Conservation (phyloP, 1,140 invertebrate genomes). For the Leptinotarsa texana region DNA sequence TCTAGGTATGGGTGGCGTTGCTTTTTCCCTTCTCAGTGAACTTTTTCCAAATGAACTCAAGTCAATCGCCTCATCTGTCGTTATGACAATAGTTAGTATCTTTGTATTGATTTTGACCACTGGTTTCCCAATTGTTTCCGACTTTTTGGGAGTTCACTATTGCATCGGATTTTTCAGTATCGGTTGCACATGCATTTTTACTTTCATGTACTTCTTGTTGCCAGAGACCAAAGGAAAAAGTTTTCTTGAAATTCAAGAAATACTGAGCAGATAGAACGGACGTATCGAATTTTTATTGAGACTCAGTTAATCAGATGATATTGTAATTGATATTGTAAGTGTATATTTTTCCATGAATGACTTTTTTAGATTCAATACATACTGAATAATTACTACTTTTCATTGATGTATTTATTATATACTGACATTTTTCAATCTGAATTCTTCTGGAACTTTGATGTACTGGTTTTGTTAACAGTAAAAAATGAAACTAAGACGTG, state of each 20-base stretch:
- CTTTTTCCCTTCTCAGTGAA: neutral
- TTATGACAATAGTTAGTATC: neutral
- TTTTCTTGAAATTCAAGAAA: constrained; percentile 1
- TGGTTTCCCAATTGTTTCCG: neutral
- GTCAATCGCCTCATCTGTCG: neutral
- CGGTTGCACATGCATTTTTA: neutral
- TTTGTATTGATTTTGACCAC: neutral
- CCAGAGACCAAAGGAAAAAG: constrained; percentile 15
- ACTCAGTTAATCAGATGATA: no score
- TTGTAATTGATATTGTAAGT: no score
- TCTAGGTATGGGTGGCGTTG: constrained; percentile 4
- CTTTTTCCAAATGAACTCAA: constrained; percentile 3
- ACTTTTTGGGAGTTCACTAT: constrained; percentile 7
- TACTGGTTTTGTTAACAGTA: no score
- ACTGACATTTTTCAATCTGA: no score
- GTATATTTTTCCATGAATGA: no score
- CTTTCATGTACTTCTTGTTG: neutral
- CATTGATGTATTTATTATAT: no score
- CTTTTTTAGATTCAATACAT: no score
- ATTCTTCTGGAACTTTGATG: no score
- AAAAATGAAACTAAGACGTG: no score
- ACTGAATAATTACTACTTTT: no score
- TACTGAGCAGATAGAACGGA: neutral
- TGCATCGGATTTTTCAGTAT: neutral
- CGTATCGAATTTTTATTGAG: no score